Conservation (phyloP, 2,797 vertebrate species). For the Octomys mimax region DNA sequence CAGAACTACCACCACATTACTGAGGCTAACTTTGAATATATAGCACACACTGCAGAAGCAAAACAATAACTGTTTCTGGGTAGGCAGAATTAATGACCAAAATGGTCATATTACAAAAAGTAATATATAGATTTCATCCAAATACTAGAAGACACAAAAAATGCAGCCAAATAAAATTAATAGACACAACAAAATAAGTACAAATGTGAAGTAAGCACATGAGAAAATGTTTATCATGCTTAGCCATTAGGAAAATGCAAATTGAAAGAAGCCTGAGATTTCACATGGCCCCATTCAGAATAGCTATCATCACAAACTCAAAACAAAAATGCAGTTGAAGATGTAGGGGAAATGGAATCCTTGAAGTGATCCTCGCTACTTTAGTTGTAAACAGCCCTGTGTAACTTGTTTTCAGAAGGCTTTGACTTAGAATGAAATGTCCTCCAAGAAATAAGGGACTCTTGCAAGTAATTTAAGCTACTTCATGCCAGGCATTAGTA, state of each 20-base stretch:
- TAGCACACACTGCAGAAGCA: not conserved
- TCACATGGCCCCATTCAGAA: not conserved
- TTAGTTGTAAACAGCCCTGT: not conserved
- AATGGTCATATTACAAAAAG: not conserved
- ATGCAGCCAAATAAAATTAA: not conserved
- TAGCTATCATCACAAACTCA: not conserved
- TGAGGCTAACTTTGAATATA: not conserved
- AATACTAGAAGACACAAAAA: not conserved
- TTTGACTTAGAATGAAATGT: not conserved
- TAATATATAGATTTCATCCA: not conserved
- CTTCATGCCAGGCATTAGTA: not conserved
- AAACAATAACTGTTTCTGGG: not conserved
- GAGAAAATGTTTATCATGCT: not conserved
- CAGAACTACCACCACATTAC: not conserved
- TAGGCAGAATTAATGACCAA: not conserved
- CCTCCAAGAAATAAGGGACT: not conserved
- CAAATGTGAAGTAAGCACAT: not conserved
- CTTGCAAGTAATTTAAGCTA: slow-evolving; percentile 35
- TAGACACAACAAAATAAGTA: not conserved
- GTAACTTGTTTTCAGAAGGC: not conserved
- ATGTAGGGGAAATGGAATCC: not conserved
- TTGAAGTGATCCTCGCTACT: not conserved
- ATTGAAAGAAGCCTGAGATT: not conserved
- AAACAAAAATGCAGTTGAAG: not conserved
- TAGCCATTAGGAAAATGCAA: not conserved